phyloP scores from a whole-genome alignment of 2,888 invertebrate species.

The Oligia strigilis region DNA sequence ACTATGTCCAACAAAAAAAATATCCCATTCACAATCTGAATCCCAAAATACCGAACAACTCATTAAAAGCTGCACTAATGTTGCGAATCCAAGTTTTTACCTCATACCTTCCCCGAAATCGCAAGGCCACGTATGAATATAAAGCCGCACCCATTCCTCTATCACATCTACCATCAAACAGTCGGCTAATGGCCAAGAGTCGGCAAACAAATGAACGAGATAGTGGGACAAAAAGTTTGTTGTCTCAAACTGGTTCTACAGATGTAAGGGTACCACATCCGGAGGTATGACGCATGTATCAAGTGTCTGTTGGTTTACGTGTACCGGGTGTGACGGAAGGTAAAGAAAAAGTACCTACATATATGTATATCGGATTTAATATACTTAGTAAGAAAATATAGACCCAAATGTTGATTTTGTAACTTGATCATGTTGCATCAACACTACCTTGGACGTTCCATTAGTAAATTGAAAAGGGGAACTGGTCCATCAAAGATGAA shows the following conservation, averaged over 20 bases:
- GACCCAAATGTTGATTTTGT: conserved; percentile 17
- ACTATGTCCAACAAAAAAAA: conserved; percentile 27
- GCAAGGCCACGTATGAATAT: conserved; percentile 66
- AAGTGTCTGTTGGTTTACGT: conserved; percentile 63
- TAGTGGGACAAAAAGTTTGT: conserved; percentile 80
- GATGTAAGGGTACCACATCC: conserved; percentile 82
- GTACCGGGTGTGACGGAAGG: conserved; percentile 53
- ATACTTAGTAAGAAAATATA: conserved; percentile 17
- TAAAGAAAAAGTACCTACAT: conserved; percentile 34
- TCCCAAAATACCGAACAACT: conserved; percentile 45
- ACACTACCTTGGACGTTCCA: conserved; percentile 13
- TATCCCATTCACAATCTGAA: conserved; percentile 13
- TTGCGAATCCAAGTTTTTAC: conserved; percentile 55
- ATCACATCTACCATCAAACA: conserved; percentile 71
- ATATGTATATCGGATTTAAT: conserved; percentile 38
- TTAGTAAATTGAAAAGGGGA: conserved; percentile 31
- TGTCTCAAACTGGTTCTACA: conserved; percentile 80
- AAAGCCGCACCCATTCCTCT: conserved; percentile 70
- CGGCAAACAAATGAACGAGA: conserved; percentile 81
- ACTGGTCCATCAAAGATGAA: not conserved
- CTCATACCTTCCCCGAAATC: conserved; percentile 66
- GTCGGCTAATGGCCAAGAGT: conserved; percentile 78
- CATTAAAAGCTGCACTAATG: conserved; percentile 50
- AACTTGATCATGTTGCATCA: conserved; percentile 10
- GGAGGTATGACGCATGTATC: conserved; percentile 81